Evolutionary conservation across 2,797 vertebrate species (phyloP), one percentile per base, ranked within the genome.

Genomic region (Sarcophilus harrisii): DNA sequence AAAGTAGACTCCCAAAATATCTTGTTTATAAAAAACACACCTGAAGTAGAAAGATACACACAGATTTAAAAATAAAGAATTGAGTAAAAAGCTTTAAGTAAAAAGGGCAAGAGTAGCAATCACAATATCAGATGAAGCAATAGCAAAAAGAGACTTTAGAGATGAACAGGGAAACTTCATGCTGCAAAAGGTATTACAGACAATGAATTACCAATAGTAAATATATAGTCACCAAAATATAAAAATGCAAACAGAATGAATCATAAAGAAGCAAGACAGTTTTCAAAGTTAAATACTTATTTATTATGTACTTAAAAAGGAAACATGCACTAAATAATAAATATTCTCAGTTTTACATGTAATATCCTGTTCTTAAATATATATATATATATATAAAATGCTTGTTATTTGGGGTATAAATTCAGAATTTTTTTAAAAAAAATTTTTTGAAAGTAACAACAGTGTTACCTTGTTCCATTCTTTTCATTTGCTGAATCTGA

Each of bases 401-500:
- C 18, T 73, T 45, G 38, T 81, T 45, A 73, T 38, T 18, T 38
- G 13, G 2, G 21, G 21, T 81, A 24, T 45, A 81, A 45, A 8
- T 45, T 81, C 38, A 45, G 38, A 66, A 24, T 38, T 81, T 73
- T 81, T 81, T 10, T 30, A 92, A 87, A 92, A 30, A 92, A 87
- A 92, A 12, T 16, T 24, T 28, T 11, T 18, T 0, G 0, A 45
- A 81, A 45, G 38, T 73, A 81, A 27, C 18, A 81, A 45, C 30
- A 81, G 21, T 89, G 97, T 99, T 98, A 99, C 99, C 99, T 98
- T 99, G 99, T 97, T 99, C 99, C 58, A 99, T 98, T 96, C 99
- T 99, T 98, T 99, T 99, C 99, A 99, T 99, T 98, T 99, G 99
- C 99, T 99, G 99, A 99, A 99, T 99, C 99, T 99, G 99, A 98